phyloP scores from a whole-genome alignment of 2,888 invertebrate genomes.

The Clepsis dumicolana region DNA sequence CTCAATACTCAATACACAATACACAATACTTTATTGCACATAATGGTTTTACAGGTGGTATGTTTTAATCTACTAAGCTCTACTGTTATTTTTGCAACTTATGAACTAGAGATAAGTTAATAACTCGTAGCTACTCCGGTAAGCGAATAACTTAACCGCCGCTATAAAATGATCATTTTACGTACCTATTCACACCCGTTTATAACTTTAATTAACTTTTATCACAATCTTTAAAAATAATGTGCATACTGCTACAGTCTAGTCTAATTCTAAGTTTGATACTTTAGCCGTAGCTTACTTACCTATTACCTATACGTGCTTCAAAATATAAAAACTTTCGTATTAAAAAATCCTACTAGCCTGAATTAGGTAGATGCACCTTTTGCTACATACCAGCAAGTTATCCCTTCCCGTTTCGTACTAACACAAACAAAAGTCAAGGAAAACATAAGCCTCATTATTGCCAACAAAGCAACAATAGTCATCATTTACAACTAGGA shows the following conservation, averaged over 20 bases:
- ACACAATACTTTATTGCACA: too few species aligned
- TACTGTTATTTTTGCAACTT: too few species aligned
- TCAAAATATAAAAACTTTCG: too few species aligned
- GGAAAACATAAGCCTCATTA: constrained; percentile 48
- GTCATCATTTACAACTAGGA: constrained; percentile 58
- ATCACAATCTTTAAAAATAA: too few species aligned
- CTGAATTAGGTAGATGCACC: not conserved
- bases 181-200: constrained; percentile 28
- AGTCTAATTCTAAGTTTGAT: too few species aligned
- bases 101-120: too few species aligned
- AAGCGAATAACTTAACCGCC: constrained; percentile 17
- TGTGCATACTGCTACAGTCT: too few species aligned
- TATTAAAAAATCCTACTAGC: too few species aligned
- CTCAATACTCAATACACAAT: too few species aligned
- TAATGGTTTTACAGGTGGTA: too few species aligned
- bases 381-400: not conserved
- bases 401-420: constrained; percentile 23
- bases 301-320: not conserved
- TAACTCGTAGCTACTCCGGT: not conserved
- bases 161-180: constrained; percentile 28
- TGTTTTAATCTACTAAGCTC: too few species aligned
- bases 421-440: constrained; percentile 21
- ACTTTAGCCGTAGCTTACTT: too few species aligned
- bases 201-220: constrained; percentile 15
- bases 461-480: constrained; percentile 54